Evolutionary conservation across 2,888 invertebrate genomes (phyloP), one percentile per base, ranked within the genome.

Genomic region (Sericinus montela): DNA sequence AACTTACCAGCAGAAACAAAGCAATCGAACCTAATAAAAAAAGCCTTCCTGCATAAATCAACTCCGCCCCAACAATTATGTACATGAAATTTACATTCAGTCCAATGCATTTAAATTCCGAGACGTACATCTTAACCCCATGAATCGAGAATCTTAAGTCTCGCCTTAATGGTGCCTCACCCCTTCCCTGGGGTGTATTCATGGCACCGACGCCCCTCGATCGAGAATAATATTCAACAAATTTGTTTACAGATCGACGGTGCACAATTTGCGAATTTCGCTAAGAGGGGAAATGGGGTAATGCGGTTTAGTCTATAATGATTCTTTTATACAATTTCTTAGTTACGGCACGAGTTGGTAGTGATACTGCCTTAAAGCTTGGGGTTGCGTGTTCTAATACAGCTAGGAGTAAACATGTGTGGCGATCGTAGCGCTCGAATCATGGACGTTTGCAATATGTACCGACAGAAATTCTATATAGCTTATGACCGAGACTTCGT

Each of bases 231-330:
- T 85, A 78, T 80, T 80, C 81, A 38, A 72, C 80, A 85, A 87
- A 86, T 87, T 85, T 87, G 85, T 85, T 87, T 85, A 85, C 85
- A 71, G 82, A 82, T 79, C 80, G 72, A 54, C 67, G 63, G 65
- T 63, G 66, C 60, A 56, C 59, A 53, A 50, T 53, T 56, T 59
- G 56, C 59, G 60, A 59, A 65, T 68, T 61, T 63, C 62, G 62
- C 19, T n/a, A 19, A 25, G 63, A 55, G 57, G 62, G 65, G 63
- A 52, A 57, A 7, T 1, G 59, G 52, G 51, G 42, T 51, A 57
- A 56, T 53, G 53, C 46, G 56, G 55, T 55, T 45, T 30, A 43
- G 23, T 34, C 37, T 32, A 30, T 39, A 45, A 38, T 37, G 19
- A 38, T 29, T 19, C 19, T 9, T 15, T 45, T 38, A 53, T 43